These are phyloP conservation scores for Melierax canorus DNA, from an alignment of 2,113 vertebrate species.

Conservation along the genomic window DNA sequence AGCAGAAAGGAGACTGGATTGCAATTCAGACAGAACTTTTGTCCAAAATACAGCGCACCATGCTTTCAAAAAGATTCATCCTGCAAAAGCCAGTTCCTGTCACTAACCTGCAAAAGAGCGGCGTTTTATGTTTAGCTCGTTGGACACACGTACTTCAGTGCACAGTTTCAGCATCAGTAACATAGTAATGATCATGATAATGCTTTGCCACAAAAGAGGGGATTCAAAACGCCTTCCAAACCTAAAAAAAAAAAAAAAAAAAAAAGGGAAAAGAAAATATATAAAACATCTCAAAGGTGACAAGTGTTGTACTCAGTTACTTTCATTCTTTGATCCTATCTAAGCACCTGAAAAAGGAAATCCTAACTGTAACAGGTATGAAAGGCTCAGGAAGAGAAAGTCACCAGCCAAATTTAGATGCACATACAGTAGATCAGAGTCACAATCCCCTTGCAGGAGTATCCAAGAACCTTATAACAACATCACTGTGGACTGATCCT, in stretches of 20 bases:
- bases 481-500: background rate
- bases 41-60: background rate
- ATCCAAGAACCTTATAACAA: background rate
- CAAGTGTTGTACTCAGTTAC: background rate
- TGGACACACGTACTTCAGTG: slow-evolving; percentile 85
- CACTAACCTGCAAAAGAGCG: slow-evolving; percentile 91
- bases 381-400: background rate
- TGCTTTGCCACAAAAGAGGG: slow-evolving; percentile 91
- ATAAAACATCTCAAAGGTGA: background rate
- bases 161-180: slow-evolving; percentile 92
- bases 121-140: slow-evolving; percentile 83
- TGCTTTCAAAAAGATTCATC: background rate
- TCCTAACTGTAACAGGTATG: background rate
- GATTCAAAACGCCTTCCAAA: slow-evolving; percentile 91
- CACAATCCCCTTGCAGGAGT: background rate
- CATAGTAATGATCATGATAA: slow-evolving; percentile 95
- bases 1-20: background rate
- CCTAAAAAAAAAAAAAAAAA: slow-evolving; percentile 62
- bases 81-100: background rate
- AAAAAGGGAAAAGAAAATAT: background rate
- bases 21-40: background rate
- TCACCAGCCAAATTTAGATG: background rate
- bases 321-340: background rate
- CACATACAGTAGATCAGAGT: background rate
- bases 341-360: background rate